phyloP scores from a whole-genome alignment of 2,113 vertebrate genomes.

The Scalopus aquaticus region DNA sequence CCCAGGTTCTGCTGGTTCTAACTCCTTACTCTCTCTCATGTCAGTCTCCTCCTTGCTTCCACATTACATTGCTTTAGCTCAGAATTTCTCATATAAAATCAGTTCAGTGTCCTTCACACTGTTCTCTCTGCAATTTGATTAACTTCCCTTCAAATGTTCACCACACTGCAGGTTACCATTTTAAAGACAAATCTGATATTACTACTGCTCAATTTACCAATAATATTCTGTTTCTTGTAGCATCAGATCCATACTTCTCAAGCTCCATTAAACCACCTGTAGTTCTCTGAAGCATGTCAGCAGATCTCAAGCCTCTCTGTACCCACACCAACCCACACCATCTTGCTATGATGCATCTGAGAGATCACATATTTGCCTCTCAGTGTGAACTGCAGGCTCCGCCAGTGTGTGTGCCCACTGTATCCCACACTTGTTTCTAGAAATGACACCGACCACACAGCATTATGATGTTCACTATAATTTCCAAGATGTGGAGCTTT shows the following conservation, averaged over 20 bases:
- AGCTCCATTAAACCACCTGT: too few species aligned
- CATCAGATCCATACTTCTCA: not conserved
- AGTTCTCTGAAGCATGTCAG: not conserved
- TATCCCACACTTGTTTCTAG: not conserved
- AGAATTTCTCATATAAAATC: not conserved
- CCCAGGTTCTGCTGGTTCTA: not conserved
- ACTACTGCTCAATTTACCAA: not conserved
- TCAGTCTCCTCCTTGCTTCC: not conserved
- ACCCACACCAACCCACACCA: not conserved
- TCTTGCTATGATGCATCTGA: not conserved
- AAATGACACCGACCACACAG: not conserved
- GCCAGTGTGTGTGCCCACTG: not conserved
- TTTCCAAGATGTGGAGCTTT: too few species aligned
- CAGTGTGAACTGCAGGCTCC: not conserved
- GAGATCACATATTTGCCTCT: not conserved
- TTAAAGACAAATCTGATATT: not conserved
- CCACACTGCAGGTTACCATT: not conserved
- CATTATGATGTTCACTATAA: not conserved
- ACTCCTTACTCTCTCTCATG: not conserved
- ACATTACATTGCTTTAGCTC: too few species aligned
- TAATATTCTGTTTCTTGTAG: not conserved
- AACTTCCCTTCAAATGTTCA: not conserved
- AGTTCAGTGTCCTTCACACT: not conserved
- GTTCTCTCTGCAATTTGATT: not conserved
- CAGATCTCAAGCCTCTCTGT: not conserved